Evolutionary conservation across 2,797 vertebrate species (phyloP), one percentile per base, ranked within the genome.

Genomic region (Myotis daubentonii): DNA sequence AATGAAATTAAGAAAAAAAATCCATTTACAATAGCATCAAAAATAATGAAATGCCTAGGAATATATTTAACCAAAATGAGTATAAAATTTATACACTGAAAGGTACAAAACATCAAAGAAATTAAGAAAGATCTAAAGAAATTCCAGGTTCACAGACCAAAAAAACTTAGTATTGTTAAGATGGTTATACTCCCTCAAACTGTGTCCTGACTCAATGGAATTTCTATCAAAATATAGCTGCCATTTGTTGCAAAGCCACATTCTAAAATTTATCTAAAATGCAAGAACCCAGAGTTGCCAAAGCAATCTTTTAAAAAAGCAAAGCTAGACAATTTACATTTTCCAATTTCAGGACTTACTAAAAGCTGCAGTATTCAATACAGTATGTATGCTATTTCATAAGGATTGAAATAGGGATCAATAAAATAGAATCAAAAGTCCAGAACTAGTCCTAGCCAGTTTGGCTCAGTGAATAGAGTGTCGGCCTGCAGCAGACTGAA

Each of bases 231-330:
- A 74, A 86, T 41, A 49, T 85, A 90, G 19, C 60, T 87, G 30
- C 30, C 19, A 38, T 90, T 91, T 91, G 76, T 78, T 78, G 13
- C n/a, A 79, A 57, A 84, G 33, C 5, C 10, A 86, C 22, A 86
- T 65, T 51, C 23, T 94, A 76, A 96, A 86, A 78, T 81, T 76
- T 20, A 85, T 51, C 28, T 85, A n/a, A 90, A 86, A 62, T 81
- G 4, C 9, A 76, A 90, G 30, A n/a, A 66, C 20, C 4, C 6
- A 49, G 6, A 19, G 7, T 70, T 55, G 12, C 36, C 12, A 70
- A 92, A 92, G 38, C 5, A 41, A 38, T 86, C 12, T 94, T 85
- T 33, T 47, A 86, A 92, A 47, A 30, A 5, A 95, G 33, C 49
- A 93, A 62, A 81, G 49, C 49, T 80, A 85, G 30, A 85, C 12